These are phyloP conservation scores for Macrophya annulata DNA, from an alignment of 2,888 invertebrate genomes.

Conservation along the genomic window DNA sequence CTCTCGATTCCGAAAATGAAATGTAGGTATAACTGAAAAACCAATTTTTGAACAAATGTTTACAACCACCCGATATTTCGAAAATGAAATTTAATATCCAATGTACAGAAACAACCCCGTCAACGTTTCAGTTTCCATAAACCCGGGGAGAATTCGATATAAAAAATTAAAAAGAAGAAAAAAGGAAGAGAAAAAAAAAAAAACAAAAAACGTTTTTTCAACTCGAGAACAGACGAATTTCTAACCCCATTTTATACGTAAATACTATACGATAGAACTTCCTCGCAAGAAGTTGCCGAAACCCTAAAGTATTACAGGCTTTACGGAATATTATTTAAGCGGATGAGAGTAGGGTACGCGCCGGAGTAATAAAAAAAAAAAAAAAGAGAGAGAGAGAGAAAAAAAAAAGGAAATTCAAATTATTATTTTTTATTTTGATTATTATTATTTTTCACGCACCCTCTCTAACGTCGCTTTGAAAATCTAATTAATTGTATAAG, in stretches of 20 bases:
- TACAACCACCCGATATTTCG: neutral
- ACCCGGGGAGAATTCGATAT: neutral
- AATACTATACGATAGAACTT: conserved; percentile 13
- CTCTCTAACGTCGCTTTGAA: neutral
- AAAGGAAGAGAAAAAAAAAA: neutral
- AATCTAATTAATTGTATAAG: neutral
- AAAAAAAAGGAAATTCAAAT: neutral
- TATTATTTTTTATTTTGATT: neutral
- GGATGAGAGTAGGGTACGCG: neutral
- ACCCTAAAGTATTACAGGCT: neutral
- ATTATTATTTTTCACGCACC: neutral
- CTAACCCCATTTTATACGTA: neutral
- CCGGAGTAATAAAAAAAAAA: neutral
- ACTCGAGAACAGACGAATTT: conserved; percentile 1
- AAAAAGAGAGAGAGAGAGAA: neutral
- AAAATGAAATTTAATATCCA: conserved; percentile 23
- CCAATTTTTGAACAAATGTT: neutral
- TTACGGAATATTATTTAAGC: conserved; percentile 26
- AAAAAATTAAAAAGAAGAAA: neutral
- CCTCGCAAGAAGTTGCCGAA: neutral
- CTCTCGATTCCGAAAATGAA: neutral
- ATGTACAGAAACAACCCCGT: neutral
- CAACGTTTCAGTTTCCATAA: neutral
- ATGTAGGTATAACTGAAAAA: neutral
- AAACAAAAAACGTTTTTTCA: neutral